Evolutionary conservation across 2,113 vertebrate species (phyloP).

Genomic region (Neodon shergylaensis): DNA sequence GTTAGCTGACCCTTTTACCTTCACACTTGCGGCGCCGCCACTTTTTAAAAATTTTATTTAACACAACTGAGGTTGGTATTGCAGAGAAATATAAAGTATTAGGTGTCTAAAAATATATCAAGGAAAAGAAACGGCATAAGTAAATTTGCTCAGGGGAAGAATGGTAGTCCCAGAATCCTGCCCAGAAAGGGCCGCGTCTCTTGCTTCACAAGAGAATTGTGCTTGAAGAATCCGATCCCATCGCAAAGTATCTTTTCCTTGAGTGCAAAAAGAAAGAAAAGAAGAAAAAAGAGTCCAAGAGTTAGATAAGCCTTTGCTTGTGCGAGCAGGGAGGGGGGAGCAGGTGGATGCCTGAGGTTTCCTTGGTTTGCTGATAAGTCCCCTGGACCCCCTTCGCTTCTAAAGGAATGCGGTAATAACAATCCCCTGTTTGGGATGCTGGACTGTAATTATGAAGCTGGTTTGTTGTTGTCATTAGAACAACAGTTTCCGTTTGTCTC

Average conservation of each 20-base stretch:
- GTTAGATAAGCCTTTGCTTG: neutral
- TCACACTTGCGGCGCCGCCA: neutral
- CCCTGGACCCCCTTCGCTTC: neutral
- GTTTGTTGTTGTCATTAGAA: constrained; percentile 65
- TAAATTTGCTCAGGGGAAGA: neutral
- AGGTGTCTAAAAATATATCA: neutral
- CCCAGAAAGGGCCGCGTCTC: neutral
- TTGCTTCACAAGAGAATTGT: neutral
- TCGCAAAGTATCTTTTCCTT: neutral
- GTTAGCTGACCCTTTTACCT: neutral
- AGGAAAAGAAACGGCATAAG: neutral
- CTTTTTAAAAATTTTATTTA: neutral
- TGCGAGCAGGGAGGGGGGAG: accelerated
- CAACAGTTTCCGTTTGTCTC: constrained; percentile 68
- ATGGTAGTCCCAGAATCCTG: neutral
- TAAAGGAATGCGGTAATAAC: neutral
- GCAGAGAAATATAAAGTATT: neutral
- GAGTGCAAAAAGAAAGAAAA: neutral
- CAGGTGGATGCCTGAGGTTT: neutral
- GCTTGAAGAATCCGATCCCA: neutral
- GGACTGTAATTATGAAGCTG: constrained; percentile 23
- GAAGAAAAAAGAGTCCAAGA: neutral
- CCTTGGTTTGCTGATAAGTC: neutral
- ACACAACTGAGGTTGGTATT: neutral
- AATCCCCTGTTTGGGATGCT: neutral